phyloP scores from a whole-genome alignment of 2,888 invertebrate genomes.

The Lycocerus yunnanus region DNA sequence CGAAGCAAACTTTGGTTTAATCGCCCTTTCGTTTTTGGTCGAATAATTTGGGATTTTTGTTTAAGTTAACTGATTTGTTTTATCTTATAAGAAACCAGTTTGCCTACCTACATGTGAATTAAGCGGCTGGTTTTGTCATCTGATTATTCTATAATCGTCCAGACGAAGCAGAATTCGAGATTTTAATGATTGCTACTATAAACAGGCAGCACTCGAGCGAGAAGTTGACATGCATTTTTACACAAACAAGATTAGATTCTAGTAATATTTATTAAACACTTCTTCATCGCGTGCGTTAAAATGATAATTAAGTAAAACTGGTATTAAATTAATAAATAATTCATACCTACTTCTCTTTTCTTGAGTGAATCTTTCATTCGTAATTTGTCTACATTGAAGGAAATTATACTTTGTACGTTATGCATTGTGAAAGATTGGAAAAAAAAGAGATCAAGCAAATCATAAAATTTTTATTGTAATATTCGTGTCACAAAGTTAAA shows the following conservation, averaged over 20 bases:
- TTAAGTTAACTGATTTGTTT: conserved; percentile 9
- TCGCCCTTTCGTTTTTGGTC: not conserved
- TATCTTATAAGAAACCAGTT: conserved; percentile 16
- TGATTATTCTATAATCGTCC: conserved; percentile 20
- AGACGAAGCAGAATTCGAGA: conserved; percentile 8
- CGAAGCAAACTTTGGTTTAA: not conserved
- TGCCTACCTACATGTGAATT: conserved; percentile 18
- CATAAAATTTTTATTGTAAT: not conserved
- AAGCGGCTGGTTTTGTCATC: conserved; percentile 19
- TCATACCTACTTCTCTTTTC: conserved; percentile 11
- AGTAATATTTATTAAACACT: conserved; percentile 27
- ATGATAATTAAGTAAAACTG: conserved; percentile 31
- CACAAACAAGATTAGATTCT: conserved; percentile 27
- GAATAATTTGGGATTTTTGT: conserved; percentile 15
- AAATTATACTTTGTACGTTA: too few relatives aligned
- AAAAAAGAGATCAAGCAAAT: not conserved
- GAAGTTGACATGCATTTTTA: conserved; percentile 23
- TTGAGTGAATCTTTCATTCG: not conserved
- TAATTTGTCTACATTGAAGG: not conserved
- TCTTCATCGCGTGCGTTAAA: conserved; percentile 32
- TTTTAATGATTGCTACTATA: conserved; percentile 18
- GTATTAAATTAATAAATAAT: conserved; percentile 28
- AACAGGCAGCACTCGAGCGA: conserved; percentile 6
- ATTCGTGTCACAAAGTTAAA: not conserved
- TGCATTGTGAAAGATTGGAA: not conserved